These are phyloP conservation scores for Campylorhamphus procurvoides DNA, from an alignment of 2,113 vertebrate genomes.

Conservation along the genomic window DNA sequence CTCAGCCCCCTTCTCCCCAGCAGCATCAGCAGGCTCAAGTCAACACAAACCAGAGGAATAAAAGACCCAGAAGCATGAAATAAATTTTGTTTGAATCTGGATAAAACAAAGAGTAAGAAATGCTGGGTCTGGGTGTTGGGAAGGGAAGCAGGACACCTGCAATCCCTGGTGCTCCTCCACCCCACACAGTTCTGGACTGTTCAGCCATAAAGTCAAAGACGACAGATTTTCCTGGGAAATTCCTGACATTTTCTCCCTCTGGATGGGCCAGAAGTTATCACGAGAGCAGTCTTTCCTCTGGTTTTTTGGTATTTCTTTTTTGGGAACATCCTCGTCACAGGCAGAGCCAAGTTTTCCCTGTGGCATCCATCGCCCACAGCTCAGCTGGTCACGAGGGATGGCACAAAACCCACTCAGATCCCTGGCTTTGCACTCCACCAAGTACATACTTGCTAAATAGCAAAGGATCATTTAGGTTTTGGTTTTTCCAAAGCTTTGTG, in stretches of 20 bases:
- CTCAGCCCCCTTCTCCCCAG: not conserved
- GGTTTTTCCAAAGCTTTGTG: not conserved
- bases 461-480: fast-evolving
- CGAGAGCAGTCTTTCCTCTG: not conserved
- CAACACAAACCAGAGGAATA: not conserved
- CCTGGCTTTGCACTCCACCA: not conserved
- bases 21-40: not conserved
- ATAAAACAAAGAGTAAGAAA: not conserved
- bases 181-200: not conserved
- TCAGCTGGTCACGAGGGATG: not conserved
- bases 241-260: slow-evolving; percentile 32
- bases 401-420: not conserved
- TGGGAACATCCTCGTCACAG: not conserved
- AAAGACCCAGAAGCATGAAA: not conserved
- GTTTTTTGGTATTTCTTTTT: not conserved
- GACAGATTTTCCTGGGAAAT: not conserved
- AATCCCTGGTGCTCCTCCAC: not conserved
- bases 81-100: not conserved
- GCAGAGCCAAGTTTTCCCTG: not conserved
- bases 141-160: not conserved
- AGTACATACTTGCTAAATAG: not conserved
- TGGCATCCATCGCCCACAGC: not conserved
- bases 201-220: not conserved
- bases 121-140: not conserved
- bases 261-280: not conserved